Evolutionary conservation across 2,888 invertebrate species (phyloP).

Genomic region (Archips crataeganus): DNA sequence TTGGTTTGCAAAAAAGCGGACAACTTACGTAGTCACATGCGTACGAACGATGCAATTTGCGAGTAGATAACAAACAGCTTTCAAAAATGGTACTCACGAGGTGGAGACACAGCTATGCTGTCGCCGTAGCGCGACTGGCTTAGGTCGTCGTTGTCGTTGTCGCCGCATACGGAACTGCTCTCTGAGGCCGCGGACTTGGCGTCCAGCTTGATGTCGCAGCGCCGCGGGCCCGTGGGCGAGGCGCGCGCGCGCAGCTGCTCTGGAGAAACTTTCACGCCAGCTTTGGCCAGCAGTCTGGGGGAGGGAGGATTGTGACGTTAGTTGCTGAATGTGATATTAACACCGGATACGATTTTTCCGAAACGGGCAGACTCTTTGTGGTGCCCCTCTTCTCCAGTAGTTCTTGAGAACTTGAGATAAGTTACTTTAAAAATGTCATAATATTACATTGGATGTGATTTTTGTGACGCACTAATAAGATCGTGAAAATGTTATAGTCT

Average conservation of each 20-base stretch:
- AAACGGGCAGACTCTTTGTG: no score
- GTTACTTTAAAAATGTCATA: no score
- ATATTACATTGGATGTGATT: no score
- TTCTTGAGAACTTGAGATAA: no score
- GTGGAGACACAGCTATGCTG: slow-evolving; percentile 86
- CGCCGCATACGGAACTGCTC: slow-evolving; percentile 91
- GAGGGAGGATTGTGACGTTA: neutral
- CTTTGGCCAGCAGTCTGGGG: slow-evolving; percentile 91
- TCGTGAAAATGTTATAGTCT: no score
- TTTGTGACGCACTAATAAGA: no score
- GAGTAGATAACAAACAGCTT: no score
- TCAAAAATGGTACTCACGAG: slow-evolving; percentile 77
- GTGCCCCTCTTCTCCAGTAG: no score
- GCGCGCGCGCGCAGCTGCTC: slow-evolving; percentile 94
- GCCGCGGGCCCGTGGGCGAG: slow-evolving; percentile 93
- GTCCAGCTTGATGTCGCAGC: slow-evolving; percentile 92
- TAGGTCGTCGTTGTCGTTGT: slow-evolving; percentile 94
- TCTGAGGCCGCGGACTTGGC: slow-evolving; percentile 91
- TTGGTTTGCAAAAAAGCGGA: no score
- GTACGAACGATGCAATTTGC: no score
- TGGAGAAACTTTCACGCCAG: slow-evolving; percentile 94
- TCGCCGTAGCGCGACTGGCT: slow-evolving; percentile 88
- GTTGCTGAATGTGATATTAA: neutral
- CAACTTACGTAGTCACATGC: no score
- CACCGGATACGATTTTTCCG: no score